phyloP scores from a whole-genome alignment of 1,140 invertebrate species.

The Rhizoglyphus robini region DNA sequence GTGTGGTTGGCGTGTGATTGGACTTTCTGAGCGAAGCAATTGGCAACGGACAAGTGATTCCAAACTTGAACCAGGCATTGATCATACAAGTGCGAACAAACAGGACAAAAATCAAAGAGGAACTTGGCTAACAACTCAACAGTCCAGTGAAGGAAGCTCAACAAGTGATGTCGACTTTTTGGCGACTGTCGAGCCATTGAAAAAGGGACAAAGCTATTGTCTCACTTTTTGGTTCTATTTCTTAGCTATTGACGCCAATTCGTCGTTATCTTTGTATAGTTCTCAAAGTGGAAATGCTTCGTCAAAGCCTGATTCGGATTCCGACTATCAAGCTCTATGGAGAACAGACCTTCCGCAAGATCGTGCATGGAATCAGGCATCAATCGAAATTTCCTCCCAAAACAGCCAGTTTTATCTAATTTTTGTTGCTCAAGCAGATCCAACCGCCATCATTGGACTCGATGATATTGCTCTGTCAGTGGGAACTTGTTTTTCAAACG shows the following conservation, averaged over 20 bases:
- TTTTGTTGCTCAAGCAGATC: background rate
- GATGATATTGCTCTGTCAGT: background rate
- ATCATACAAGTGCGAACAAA: background rate
- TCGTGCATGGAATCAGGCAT: slow-evolving; percentile 1
- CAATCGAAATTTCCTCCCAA: background rate
- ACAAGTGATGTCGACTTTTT: background rate
- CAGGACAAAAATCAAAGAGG: background rate
- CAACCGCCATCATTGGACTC: background rate
- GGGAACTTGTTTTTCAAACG: background rate
- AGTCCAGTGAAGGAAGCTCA: background rate
- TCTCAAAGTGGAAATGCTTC: background rate
- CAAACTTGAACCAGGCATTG: background rate
- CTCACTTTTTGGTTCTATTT: slow-evolving; percentile 10
- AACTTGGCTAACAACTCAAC: background rate
- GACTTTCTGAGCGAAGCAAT: background rate
- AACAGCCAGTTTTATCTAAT: background rate
- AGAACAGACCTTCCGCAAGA: background rate
- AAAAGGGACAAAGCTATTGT: background rate
- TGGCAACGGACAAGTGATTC: background rate
- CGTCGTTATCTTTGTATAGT: background rate
- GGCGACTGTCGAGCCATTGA: background rate
- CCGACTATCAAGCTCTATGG: background rate
- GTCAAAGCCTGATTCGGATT: background rate
- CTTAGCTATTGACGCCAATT: background rate
- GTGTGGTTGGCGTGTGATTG: background rate